phyloP scores from a whole-genome alignment of 35 echinoderm and acorn worm species.

The Ophioderma brevispina region DNA sequence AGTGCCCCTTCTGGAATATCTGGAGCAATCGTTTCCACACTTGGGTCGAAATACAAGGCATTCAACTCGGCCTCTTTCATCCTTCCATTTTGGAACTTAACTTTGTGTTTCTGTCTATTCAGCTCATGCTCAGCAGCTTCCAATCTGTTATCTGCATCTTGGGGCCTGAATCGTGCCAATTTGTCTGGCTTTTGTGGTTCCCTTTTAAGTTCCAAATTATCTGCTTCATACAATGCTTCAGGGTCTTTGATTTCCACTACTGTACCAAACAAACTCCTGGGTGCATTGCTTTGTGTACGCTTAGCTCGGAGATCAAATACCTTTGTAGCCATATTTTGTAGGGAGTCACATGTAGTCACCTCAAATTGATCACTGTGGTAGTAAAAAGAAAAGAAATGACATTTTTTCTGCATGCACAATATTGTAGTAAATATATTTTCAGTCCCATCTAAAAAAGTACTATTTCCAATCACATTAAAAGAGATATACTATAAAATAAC shows the following conservation, averaged over 20 bases:
- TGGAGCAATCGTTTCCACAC: constrained; percentile 35
- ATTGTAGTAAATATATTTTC: too few relatives aligned
- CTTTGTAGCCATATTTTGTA: constrained; percentile 40
- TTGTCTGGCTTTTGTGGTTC: constrained; percentile 63
- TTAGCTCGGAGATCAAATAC: constrained; percentile 76
- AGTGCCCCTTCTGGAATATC: constrained; percentile 36
- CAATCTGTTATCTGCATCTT: constrained; percentile 42
- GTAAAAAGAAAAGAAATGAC: too few relatives aligned
- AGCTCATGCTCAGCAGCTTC: constrained; percentile 44
- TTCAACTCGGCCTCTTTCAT: constrained; percentile 64
- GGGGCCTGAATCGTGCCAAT: constrained; percentile 48
- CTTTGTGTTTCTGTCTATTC: constrained; percentile 56
- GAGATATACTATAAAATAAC: too few relatives aligned
- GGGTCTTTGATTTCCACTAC: constrained; percentile 78
- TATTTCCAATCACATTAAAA: too few relatives aligned
- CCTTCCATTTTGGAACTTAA: constrained; percentile 46
- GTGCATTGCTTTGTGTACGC: constrained; percentile 81
- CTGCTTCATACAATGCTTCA: constrained; percentile 32
- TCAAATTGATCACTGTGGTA: too few relatives aligned
- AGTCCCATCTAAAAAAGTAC: too few relatives aligned
- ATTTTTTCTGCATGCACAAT: too few relatives aligned
- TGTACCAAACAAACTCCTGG: constrained; percentile 92
- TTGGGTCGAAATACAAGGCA: constrained; percentile 71
- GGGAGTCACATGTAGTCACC: neutral
- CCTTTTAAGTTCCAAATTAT: constrained; percentile 25